Conservation (phyloP, 2,113 vertebrate species). For the Limnothrissa miodon region DNA sequence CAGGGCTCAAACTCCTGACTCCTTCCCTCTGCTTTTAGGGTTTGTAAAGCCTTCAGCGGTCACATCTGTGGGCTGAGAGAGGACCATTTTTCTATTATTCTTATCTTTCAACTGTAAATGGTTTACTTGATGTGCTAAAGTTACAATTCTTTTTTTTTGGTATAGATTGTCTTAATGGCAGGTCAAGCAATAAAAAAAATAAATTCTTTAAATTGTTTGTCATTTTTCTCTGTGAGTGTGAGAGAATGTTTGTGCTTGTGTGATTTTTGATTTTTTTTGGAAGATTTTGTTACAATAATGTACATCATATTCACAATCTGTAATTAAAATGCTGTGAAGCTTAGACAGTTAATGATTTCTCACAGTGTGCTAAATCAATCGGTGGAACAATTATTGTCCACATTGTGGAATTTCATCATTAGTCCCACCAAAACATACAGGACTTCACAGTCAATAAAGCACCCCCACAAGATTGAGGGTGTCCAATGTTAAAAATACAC, state of each 20-base stretch:
- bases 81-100: constrained; percentile 82
- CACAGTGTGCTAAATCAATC: too few relatives aligned
- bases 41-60: constrained; percentile 61
- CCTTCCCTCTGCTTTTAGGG: constrained; percentile 54
- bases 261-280: neutral
- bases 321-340: too few relatives aligned
- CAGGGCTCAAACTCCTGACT: constrained; percentile 66
- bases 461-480: too few relatives aligned
- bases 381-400: too few relatives aligned
- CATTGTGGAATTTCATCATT: too few relatives aligned
- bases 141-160: constrained; percentile 70
- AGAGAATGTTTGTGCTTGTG: neutral
- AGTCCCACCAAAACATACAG: too few relatives aligned
- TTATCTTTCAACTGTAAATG: constrained; percentile 65
- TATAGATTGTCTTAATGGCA: constrained; percentile 80
- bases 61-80: constrained; percentile 72
- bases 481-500: too few relatives aligned
- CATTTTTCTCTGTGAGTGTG: neutral
- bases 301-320: too few relatives aligned
- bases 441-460: too few relatives aligned
- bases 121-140: constrained; percentile 75
- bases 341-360: too few relatives aligned
- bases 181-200: constrained; percentile 88
- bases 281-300: too few relatives aligned
- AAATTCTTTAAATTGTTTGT: constrained; percentile 68